Conservation (phyloP, 2,888 invertebrate species). For the Pristionchus mayeri region DNA sequence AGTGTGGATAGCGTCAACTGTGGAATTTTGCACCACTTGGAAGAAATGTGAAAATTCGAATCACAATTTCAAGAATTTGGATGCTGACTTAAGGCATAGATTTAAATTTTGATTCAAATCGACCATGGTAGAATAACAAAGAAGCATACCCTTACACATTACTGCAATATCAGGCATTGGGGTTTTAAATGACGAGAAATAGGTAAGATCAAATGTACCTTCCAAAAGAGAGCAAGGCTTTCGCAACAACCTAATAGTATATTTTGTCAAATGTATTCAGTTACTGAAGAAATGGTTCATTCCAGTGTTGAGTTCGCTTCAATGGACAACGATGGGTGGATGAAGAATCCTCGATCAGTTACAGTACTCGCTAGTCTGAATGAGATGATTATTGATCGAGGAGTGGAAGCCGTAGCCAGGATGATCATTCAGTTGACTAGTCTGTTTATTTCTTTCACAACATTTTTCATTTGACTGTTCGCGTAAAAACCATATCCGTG, state of each 20-base stretch:
- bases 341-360: neutral
- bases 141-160: too few species aligned
- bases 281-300: neutral
- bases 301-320: neutral
- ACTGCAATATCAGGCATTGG: too few species aligned
- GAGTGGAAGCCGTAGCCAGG: conserved; percentile 51
- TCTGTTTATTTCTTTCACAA: neutral
- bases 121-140: too few species aligned
- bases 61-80: too few species aligned
- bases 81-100: too few species aligned
- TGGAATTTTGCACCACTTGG: too few species aligned
- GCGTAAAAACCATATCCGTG: neutral
- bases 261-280: neutral
- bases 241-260: neutral
- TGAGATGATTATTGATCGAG: conserved; percentile 50
- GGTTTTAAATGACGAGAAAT: too few species aligned
- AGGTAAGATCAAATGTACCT: too few species aligned
- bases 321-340: conserved; percentile 13
- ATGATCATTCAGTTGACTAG: conserved; percentile 17
- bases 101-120: too few species aligned
- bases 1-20: too few species aligned
- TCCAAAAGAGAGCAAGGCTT: too few species aligned
- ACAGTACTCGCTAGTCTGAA: conserved; percentile 7
- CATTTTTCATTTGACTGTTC: neutral
- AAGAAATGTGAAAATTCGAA: too few species aligned